Evolutionary conservation across 2,113 vertebrate genomes (phyloP).

Genomic region (Lates calcarifer): DNA sequence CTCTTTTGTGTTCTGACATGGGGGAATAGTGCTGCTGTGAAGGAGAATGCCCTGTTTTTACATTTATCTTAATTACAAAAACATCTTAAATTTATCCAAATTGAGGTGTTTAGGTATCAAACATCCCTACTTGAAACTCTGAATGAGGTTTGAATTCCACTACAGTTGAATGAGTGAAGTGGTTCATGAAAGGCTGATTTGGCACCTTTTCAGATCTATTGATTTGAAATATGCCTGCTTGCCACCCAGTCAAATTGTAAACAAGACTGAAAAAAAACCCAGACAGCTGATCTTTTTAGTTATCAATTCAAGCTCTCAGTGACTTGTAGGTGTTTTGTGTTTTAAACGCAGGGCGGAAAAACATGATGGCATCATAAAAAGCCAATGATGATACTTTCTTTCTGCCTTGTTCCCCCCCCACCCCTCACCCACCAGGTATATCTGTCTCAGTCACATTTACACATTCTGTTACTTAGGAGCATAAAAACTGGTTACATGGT

Average conservation of each 20-base stretch:
- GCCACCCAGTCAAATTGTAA: constrained; percentile 6
- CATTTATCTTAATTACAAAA: background rate
- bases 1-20: background rate
- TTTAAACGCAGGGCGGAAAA: background rate
- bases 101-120: background rate
- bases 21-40: background rate
- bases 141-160: background rate
- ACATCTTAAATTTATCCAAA: background rate
- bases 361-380: constrained; percentile 10
- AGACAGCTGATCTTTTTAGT: constrained; percentile 28
- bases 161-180: background rate
- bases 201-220: constrained; percentile 21
- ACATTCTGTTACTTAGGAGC: constrained; percentile 39
- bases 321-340: constrained; percentile 20
- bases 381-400: constrained; percentile 5
- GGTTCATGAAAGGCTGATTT: constrained; percentile 1
- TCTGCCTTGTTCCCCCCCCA: constrained; percentile 4
- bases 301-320: background rate
- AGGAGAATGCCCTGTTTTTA: background rate
- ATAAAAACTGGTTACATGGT: constrained; percentile 81
- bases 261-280: constrained; percentile 11
- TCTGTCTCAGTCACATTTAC: constrained; percentile 30
- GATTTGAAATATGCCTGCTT: constrained; percentile 5
- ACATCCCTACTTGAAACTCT: background rate
- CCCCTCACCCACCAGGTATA: constrained; percentile 55